phyloP scores from a whole-genome alignment of 2,888 invertebrate genomes.

The Euproctis similis region DNA sequence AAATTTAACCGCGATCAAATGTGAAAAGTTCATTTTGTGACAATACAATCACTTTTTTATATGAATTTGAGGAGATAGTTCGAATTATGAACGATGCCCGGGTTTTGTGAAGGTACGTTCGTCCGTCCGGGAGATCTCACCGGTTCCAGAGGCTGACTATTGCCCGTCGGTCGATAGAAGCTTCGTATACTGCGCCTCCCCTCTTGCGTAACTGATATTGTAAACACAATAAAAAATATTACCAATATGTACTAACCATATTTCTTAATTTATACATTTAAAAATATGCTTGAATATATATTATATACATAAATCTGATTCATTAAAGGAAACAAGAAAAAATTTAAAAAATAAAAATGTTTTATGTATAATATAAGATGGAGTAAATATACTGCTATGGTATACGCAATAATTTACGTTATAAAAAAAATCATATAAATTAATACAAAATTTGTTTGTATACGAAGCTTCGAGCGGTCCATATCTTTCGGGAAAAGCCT shows the following conservation, averaged over 20 bases:
- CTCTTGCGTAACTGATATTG: slow-evolving; percentile 70
- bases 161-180: slow-evolving; percentile 51
- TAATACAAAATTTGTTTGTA: slow-evolving; percentile 25
- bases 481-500: slow-evolving; percentile 55
- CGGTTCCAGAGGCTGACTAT: slow-evolving; percentile 64
- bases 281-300: no score
- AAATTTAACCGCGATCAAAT: slow-evolving; percentile 30
- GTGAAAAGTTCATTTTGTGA: slow-evolving; percentile 25
- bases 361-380: no score
- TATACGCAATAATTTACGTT: background rate
- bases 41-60: slow-evolving; percentile 28
- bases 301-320: no score
- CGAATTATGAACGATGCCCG: slow-evolving; percentile 26
- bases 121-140: slow-evolving; percentile 53
- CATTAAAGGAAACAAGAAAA: background rate
- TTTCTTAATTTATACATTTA: no score
- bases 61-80: slow-evolving; percentile 30
- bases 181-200: slow-evolving; percentile 55
- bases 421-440: slow-evolving; percentile 7
- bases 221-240: slow-evolving; percentile 37
- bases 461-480: slow-evolving; percentile 60
- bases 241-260: no score
- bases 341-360: background rate
- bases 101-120: slow-evolving; percentile 30
- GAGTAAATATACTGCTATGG: no score